phyloP scores from a whole-genome alignment of 2,888 invertebrate species.

The Calliscelio sp. region DNA sequence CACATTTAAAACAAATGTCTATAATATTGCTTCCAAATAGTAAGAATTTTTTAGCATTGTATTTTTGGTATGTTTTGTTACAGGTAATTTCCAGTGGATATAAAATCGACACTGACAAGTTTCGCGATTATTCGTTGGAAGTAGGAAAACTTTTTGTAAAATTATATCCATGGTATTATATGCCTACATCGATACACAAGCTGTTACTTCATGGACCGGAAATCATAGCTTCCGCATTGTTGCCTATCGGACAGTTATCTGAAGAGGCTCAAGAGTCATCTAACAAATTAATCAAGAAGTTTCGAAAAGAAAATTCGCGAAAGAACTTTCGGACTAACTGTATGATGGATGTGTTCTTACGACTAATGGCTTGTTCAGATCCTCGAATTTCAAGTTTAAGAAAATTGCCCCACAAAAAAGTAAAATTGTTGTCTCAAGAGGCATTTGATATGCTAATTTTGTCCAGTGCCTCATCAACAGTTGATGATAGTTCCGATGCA shows the following conservation, averaged over 20 bases:
- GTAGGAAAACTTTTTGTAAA: conserved; percentile 6
- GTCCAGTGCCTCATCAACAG: neutral
- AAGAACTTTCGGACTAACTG: conserved; percentile 29
- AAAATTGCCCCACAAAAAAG: conserved; percentile 24
- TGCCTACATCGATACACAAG: conserved; percentile 35
- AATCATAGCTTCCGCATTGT: conserved; percentile 9
- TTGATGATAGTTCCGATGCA: neutral
- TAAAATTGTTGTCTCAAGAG: conserved; percentile 17
- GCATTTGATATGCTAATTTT: neutral
- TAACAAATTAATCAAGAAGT: conserved; percentile 31
- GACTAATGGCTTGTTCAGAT: conserved; percentile 39
- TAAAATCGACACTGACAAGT: conserved; percentile 12
- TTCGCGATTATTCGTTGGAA: conserved; percentile 8
- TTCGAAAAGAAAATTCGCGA: neutral
- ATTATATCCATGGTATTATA: conserved; percentile 27
- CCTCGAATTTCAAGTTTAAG: conserved; percentile 41
- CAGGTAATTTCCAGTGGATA: conserved; percentile 27
- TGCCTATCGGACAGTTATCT: conserved; percentile 32
- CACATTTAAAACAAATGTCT: conserved; percentile 16
- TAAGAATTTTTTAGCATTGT: conserved; percentile 9
- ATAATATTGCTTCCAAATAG: conserved; percentile 16
- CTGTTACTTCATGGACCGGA: conserved; percentile 21
- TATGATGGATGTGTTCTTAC: conserved; percentile 31
- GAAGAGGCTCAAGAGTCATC: conserved; percentile 27
- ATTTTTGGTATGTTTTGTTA: conserved; percentile 19